Conservation (phyloP, 1,140 invertebrate species). For the Brachionus angularis region DNA sequence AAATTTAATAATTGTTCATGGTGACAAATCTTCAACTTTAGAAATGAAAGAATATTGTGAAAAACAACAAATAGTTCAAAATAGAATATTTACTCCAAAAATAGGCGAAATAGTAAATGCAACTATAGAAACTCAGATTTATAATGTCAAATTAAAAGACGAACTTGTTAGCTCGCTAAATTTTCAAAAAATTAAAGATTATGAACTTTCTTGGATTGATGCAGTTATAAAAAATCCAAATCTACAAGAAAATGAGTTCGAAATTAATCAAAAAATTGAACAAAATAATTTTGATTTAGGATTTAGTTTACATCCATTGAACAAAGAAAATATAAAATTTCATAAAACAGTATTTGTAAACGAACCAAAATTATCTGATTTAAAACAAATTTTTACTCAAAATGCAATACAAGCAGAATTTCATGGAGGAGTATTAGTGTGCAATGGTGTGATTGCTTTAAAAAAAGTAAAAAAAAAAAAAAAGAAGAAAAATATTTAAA, state of each 20-base stretch:
- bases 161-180: conserved; percentile 79
- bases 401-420: conserved; percentile 87
- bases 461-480: conserved; percentile 64
- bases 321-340: conserved; percentile 54
- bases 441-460: conserved; percentile 84
- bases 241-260: conserved; percentile 59
- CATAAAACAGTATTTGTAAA: conserved; percentile 89
- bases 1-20: conserved; percentile 71
- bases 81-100: conserved; percentile 72
- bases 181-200: conserved; percentile 66
- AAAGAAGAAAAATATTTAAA: conserved; percentile 10
- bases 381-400: conserved; percentile 85
- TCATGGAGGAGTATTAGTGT: conserved; percentile 85
- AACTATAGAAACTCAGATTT: conserved; percentile 92
- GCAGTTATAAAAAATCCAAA: conserved; percentile 50
- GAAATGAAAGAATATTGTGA: conserved; percentile 65
- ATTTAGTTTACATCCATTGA: conserved; percentile 36
- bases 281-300: conserved; percentile 1
- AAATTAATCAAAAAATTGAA: conserved; percentile 48
- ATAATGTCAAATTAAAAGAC: conserved; percentile 69
- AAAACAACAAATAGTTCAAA: conserved; percentile 59
- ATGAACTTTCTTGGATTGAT: conserved; percentile 90
- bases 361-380: conserved; percentile 88
- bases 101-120: conserved; percentile 84
- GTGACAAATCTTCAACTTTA: conserved; percentile 64